Evolutionary conservation across 2,113 vertebrate species (phyloP).

Genomic region (Neodontobutis hainanensis): DNA sequence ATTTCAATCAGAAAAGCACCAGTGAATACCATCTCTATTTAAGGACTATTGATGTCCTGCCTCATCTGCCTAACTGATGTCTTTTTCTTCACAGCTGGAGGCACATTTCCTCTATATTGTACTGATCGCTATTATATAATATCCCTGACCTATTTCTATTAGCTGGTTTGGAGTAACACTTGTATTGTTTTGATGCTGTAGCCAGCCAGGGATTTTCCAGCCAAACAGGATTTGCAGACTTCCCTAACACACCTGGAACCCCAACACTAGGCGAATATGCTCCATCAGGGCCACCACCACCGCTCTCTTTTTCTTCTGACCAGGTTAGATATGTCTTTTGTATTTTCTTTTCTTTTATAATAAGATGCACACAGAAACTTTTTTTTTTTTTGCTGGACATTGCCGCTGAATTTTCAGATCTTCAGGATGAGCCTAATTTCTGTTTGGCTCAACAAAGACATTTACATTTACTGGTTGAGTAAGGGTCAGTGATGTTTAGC

Average conservation of each 20-base stretch:
- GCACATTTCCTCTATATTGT: neutral
- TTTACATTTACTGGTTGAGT: slow-evolving; percentile 18
- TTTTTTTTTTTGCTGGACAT: neutral
- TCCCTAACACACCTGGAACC: slow-evolving; percentile 83
- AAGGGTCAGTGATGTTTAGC: neutral
- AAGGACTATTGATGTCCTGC: neutral
- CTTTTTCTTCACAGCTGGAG: slow-evolving; percentile 10
- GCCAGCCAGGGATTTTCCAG: slow-evolving; percentile 84
- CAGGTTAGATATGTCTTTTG: slow-evolving; percentile 62
- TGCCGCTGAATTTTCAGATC: slow-evolving; percentile 24
- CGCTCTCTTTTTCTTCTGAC: slow-evolving; percentile 85
- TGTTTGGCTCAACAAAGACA: no score
- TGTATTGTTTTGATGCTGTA: slow-evolving; percentile 9
- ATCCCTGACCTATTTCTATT: slow-evolving; percentile 11
- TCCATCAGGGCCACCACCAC: slow-evolving; percentile 78
- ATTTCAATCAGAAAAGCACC: neutral
- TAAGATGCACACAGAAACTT: neutral
- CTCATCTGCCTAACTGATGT: neutral
- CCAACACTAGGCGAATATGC: slow-evolving; percentile 85
- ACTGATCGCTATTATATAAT: neutral
- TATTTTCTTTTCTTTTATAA: neutral
- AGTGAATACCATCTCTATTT: neutral
- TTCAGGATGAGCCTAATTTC: neutral
- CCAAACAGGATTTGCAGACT: slow-evolving; percentile 86
- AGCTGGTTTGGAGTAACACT: neutral